phyloP scores from a whole-genome alignment of 2,888 invertebrate genomes.

The Dicyrtoma fusca region DNA sequence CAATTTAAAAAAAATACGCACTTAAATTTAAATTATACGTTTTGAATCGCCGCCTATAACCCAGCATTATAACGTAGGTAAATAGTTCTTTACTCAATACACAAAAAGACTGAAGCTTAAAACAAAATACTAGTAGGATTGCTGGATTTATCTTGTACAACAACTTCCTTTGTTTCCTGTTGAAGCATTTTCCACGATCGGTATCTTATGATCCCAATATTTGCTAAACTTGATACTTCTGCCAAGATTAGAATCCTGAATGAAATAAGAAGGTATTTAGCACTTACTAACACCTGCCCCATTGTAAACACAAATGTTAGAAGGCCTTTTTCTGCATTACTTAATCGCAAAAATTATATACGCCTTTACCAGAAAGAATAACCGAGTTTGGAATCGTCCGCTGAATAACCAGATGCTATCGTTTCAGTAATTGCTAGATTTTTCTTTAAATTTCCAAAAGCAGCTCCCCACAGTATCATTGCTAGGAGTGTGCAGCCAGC shows the following conservation, averaged over 20 bases:
- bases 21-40: too few relatives aligned
- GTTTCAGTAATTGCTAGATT: slow-evolving; percentile 48
- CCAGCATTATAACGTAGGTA: too few relatives aligned
- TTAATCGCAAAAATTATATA: background rate
- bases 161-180: slow-evolving; percentile 42
- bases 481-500: background rate
- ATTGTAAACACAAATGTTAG: too few relatives aligned
- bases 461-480: slow-evolving; percentile 26
- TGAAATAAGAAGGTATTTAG: too few relatives aligned
- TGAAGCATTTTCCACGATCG: slow-evolving; percentile 47
- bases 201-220: slow-evolving; percentile 47
- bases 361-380: slow-evolving; percentile 51
- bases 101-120: too few relatives aligned
- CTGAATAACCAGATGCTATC: slow-evolving; percentile 9
- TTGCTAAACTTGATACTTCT: slow-evolving; percentile 35
- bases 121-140: slow-evolving; percentile 50
- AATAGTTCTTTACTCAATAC: too few relatives aligned
- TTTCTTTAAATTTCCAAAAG: slow-evolving; percentile 41
- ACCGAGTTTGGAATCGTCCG: slow-evolving; percentile 36
- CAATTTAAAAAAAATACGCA: too few relatives aligned
- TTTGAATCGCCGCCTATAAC: too few relatives aligned
- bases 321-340: too few relatives aligned
- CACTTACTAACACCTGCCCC: too few relatives aligned
- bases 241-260: slow-evolving; percentile 49
- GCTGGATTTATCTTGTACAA: slow-evolving; percentile 42